These are phyloP conservation scores for Scomber scombrus DNA, from an alignment of 2,113 vertebrate species.

Conservation along the genomic window DNA sequence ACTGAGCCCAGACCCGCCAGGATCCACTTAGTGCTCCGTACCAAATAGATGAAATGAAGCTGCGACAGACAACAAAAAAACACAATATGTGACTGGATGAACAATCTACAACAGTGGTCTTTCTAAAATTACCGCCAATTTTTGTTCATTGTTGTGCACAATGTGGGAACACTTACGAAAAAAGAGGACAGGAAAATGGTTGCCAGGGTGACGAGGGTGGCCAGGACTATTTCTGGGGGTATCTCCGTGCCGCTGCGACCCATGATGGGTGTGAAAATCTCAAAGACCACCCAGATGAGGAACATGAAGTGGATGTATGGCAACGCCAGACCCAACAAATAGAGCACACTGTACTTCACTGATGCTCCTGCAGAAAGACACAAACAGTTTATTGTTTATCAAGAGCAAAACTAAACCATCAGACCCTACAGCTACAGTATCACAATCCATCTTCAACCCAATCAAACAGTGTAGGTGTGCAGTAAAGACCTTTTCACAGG, in stretches of 20 bases:
- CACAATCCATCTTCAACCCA: not conserved
- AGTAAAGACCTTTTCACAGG: no score
- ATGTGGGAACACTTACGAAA: constrained; percentile 87
- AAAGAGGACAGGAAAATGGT: constrained; percentile 92
- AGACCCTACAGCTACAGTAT: not conserved
- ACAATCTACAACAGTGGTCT: not conserved
- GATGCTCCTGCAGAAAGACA: constrained; percentile 85
- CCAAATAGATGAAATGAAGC: constrained; percentile 95
- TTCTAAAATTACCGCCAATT: not conserved
- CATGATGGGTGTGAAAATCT: constrained; percentile 97
- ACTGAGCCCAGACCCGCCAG: constrained; percentile 85
- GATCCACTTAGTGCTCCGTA: constrained; percentile 89
- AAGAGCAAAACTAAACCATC: not conserved
- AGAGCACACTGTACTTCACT: constrained; percentile 88
- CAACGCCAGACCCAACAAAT: constrained; percentile 91
- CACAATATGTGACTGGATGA: not conserved
- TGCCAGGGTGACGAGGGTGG: constrained; percentile 87
- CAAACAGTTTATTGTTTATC: no score
- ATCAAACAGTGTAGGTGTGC: no score
- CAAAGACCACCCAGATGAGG: constrained; percentile 95
- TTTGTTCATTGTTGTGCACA: not conserved
- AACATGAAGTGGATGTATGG: constrained; percentile 94
- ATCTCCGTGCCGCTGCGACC: constrained; percentile 96
- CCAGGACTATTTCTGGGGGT: constrained; percentile 92
- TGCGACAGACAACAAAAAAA: constrained; percentile 73